These are phyloP conservation scores for Spisula subtruncata DNA, from an alignment of 2,888 invertebrate species.

Conservation along the genomic window DNA sequence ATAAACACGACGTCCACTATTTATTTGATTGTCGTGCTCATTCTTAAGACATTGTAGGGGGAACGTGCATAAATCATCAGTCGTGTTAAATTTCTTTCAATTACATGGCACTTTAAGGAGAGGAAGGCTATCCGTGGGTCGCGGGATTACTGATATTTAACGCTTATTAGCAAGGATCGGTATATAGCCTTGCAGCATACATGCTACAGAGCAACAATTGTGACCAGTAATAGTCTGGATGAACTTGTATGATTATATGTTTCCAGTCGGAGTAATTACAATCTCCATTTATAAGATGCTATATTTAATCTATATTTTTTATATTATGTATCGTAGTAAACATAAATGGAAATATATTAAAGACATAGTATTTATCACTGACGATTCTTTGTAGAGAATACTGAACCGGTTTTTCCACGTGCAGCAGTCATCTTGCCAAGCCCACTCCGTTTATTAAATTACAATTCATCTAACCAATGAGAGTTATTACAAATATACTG, in stretches of 20 bases:
- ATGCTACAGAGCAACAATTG: not conserved
- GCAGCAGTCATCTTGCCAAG: no score
- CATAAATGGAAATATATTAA: no score
- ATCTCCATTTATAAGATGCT: not conserved
- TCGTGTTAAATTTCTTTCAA: conserved; percentile 33
- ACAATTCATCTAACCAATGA: no score
- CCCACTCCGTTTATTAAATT: no score
- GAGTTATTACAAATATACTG: not conserved
- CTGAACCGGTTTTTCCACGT: no score
- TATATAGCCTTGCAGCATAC: not conserved
- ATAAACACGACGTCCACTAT: no score
- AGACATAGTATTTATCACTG: no score
- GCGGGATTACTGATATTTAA: conserved; percentile 30
- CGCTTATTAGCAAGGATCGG: not conserved
- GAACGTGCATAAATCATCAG: conserved; percentile 23
- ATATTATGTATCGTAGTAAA: no score
- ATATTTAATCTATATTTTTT: not conserved
- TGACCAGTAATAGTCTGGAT: not conserved
- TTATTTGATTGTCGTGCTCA: no score
- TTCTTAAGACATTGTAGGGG: no score
- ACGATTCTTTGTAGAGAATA: no score
- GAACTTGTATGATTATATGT: not conserved
- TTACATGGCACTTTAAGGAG: conserved; percentile 3
- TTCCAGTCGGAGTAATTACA: not conserved
- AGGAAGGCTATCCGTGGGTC: conserved; percentile 9